Base-by-base conservation (phyloP, 2,797 vertebrate species). In the Sebastes itinus region DNA sequence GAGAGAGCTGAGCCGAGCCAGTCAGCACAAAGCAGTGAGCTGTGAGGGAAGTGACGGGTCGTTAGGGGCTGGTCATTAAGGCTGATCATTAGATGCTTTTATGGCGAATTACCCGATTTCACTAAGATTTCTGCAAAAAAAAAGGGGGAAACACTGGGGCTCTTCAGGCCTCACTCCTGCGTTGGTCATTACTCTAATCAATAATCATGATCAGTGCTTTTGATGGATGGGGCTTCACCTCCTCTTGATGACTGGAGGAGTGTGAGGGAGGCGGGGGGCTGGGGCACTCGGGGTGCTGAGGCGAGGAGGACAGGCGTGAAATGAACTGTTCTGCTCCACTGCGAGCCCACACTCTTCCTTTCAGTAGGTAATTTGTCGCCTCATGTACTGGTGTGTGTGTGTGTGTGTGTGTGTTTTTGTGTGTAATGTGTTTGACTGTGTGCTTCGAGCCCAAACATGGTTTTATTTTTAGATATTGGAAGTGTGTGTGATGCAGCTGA, bases 311-410 rank as follows among this genome's bases (percentile, higher is more conserved):
- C 95, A 96, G 92, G 95, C 95, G 95, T 96, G 95, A 96, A 96
- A 96, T 96, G 94, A 96, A 96, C 94, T 96, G 95, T 96, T 96
- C 95, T 93, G 93, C 95, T 94, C 94, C 94, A 93, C 80, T 94
- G 95, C 86, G 35, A 85, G 81, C 87, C 90, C 91, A 91, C 92
- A 94, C 92, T 93, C 90, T 92, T 96, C 90, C 92, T 93, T 91
- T 94, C 93, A 93, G 88, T 92, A 87, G 92, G 92, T 95, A 94
- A 94, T 95, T 95, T 96, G 94, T 95, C 83, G 91, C 90, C 88
- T 93, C 92, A 90, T 95, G 95, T 95, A 94, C 86, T 90, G 75
- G 86, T 77, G 87, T 84, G 86, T 81, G 86, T 81, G 73, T 83
- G 72, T 83, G 86, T 81, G 86, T 81, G 68, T 83, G 63, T 81